These are phyloP conservation scores for Zaprionus capensis DNA, from an alignment of 1,140 invertebrate species.

Conservation along the genomic window DNA sequence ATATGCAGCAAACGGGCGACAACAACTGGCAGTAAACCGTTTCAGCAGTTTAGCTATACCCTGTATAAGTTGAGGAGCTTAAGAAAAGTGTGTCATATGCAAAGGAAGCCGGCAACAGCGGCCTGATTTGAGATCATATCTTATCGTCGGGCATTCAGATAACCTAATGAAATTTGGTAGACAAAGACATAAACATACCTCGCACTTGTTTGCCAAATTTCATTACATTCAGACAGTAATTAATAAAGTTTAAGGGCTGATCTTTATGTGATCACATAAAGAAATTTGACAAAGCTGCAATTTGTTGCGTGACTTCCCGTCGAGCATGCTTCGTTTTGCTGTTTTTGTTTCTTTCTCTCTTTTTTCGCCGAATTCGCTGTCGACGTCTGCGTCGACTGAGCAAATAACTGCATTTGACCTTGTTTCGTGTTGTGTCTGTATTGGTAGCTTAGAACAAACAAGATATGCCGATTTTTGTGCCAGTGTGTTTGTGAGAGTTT, in stretches of 20 bases:
- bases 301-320: neutral
- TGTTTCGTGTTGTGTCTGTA: constrained; percentile 68
- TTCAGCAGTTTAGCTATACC: constrained; percentile 38
- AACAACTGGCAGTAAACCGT: constrained; percentile 62
- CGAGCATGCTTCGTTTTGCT: neutral
- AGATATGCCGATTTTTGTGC: constrained; percentile 61
- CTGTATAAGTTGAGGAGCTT: constrained; percentile 10
- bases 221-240: neutral
- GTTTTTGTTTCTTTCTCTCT: constrained; percentile 18
- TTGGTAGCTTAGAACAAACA: constrained; percentile 76
- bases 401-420: constrained; percentile 84
- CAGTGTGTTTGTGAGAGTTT: constrained; percentile 15
- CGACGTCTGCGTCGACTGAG: constrained; percentile 34
- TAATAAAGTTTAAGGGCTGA: neutral
- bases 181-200: neutral
- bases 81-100: neutral
- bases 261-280: neutral
- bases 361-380: constrained; percentile 37
- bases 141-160: neutral
- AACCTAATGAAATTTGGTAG: neutral
- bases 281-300: neutral
- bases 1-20: constrained; percentile 38
- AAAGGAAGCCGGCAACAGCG: neutral
- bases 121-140: neutral
- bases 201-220: neutral